phyloP scores from a whole-genome alignment of 2,797 vertebrate genomes.

The Telmatherina bonti region DNA sequence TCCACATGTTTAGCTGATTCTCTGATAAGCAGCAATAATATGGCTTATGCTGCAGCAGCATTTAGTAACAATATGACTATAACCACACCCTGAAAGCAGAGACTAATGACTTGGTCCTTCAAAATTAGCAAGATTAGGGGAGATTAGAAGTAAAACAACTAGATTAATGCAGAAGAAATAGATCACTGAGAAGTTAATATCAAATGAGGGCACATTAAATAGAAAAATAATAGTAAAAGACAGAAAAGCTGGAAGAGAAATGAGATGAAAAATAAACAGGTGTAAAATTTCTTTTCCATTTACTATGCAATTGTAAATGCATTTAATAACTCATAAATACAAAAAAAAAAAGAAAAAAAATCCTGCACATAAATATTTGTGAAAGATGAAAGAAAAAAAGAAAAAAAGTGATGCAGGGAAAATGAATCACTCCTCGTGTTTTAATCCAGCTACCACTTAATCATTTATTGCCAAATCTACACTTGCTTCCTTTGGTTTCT shows the following conservation, averaged over 20 bases:
- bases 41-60: not conserved
- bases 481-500: conserved; percentile 49
- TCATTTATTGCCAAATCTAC: conserved; percentile 72
- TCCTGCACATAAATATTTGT: not conserved
- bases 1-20: not conserved
- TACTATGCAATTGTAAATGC: not conserved
- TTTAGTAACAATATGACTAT: conserved; percentile 7
- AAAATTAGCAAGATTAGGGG: not conserved
- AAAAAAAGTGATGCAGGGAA: not conserved
- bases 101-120: not conserved
- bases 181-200: not conserved
- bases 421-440: conserved; percentile 30
- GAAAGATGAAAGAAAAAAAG: conserved; percentile 4
- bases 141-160: not conserved
- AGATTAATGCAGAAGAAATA: not conserved
- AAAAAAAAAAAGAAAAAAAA: not conserved
- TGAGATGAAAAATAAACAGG: not conserved
- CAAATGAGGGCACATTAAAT: not conserved
- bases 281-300: conserved; percentile 16
- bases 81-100: conserved; percentile 50
- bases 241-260: not conserved
- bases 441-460: conserved; percentile 64
- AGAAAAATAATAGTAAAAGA: no score
- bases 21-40: not conserved
- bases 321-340: not conserved